Conservation (phyloP, 1,140 invertebrate species). For the Calephelis nemesis region DNA sequence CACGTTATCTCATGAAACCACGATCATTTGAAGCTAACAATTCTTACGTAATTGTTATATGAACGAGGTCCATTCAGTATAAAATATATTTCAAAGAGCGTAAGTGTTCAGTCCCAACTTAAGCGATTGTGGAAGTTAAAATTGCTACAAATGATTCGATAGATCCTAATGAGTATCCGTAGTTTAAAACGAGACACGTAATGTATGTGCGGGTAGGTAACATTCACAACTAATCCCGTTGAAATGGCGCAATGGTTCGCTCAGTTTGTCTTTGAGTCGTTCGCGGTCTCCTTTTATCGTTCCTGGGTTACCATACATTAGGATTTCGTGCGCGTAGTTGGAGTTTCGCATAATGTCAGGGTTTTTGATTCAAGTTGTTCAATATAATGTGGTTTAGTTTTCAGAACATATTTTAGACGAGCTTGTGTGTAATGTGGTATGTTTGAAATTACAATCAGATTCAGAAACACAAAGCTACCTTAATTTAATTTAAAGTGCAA, state of each 20-base stretch:
- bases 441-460: too few species aligned
- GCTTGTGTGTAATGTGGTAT: not conserved
- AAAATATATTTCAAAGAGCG: too few species aligned
- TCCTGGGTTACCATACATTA: conserved; percentile 26
- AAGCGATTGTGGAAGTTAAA: not conserved
- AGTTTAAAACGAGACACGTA: conserved; percentile 6
- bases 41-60: too few species aligned
- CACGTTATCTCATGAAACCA: too few species aligned
- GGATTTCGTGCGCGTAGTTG: conserved; percentile 22
- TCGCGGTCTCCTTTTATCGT: conserved; percentile 37
- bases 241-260: conserved; percentile 29
- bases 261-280: conserved; percentile 32
- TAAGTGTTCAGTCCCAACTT: not conserved
- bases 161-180: conserved; percentile 1
- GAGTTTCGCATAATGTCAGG: conserved; percentile 21
- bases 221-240: conserved; percentile 30
- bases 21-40: too few species aligned
- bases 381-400: conserved; percentile 18
- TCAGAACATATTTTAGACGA: not conserved
- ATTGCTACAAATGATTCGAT: conserved; percentile 3
- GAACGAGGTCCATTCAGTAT: too few species aligned
- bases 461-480: too few species aligned
- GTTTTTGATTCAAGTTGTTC: conserved; percentile 29
- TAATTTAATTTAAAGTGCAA: too few species aligned
- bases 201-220: conserved; percentile 13